phyloP scores from a whole-genome alignment of 2,797 vertebrate genomes.

The Lutjanus campechanus region DNA sequence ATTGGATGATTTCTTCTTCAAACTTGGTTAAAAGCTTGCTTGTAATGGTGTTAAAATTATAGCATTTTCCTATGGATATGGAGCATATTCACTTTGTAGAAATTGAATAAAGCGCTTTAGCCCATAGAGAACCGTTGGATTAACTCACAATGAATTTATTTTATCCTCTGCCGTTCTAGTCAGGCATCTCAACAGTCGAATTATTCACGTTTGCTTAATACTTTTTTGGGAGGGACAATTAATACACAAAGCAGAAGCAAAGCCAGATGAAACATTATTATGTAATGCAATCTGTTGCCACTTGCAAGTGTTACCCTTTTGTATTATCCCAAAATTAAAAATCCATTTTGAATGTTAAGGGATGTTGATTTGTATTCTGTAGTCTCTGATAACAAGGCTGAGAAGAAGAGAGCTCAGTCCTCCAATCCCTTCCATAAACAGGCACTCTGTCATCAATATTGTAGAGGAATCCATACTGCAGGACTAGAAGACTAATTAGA shows the following conservation, averaged over 20 bases:
- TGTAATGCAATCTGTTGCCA: neutral
- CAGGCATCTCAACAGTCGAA: neutral
- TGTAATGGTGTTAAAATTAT: neutral
- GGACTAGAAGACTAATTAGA: constrained; percentile 99
- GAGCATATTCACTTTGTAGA: no score
- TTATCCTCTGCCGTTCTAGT: neutral
- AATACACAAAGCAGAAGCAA: neutral
- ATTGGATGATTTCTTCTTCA: neutral
- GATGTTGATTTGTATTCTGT: constrained; percentile 52
- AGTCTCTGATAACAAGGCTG: constrained; percentile 58
- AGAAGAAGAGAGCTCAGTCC: constrained; percentile 68
- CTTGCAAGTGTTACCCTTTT: neutral
- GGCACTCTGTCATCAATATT: constrained; percentile 95
- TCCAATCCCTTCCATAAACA: constrained; percentile 85
- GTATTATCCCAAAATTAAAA: constrained; percentile 11
- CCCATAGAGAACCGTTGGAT: neutral
- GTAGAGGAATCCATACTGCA: constrained; percentile 95
- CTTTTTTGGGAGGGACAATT: neutral
- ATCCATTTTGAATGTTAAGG: constrained; percentile 22
- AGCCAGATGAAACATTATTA: neutral
- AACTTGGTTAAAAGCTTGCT: neutral
- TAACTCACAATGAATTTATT: neutral
- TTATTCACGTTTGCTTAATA: neutral
- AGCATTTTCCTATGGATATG: no score
- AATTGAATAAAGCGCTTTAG: neutral